Evolutionary conservation across 2,113 vertebrate species (phyloP).

Genomic region (Tricholaema leucomelas): DNA sequence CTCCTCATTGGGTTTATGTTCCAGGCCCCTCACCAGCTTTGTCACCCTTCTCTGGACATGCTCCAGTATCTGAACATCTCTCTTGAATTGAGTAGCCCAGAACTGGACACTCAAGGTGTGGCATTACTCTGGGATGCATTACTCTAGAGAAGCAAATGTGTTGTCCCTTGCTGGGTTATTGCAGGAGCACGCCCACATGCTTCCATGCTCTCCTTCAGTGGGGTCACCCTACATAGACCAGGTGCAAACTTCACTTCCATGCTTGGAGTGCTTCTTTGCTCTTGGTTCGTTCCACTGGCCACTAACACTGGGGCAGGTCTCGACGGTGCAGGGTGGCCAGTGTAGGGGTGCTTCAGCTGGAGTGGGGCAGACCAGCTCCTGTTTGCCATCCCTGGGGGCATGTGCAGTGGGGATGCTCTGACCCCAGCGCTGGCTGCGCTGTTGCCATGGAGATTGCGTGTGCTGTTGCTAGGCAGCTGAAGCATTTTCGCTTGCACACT

Average conservation of each 20-base stretch:
- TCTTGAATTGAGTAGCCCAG: too few relatives aligned
- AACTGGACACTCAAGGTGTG: too few relatives aligned
- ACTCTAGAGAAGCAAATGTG: background rate
- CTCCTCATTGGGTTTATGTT: too few relatives aligned
- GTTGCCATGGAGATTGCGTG: conserved; percentile 60
- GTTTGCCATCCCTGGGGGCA: background rate
- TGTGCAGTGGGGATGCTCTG: background rate
- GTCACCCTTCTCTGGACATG: too few relatives aligned
- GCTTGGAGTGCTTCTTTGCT: rapidly evolving
- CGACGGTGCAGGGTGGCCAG: rapidly evolving
- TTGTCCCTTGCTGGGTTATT: background rate
- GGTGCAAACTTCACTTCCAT: background rate
- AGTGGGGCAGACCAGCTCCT: rapidly evolving
- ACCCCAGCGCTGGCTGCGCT: background rate
- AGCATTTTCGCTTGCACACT: conserved; percentile 30
- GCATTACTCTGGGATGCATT: rapidly evolving
- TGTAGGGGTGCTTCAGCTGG: rapidly evolving
- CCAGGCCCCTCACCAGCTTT: too few relatives aligned
- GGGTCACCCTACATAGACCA: rapidly evolving
- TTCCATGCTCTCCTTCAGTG: rapidly evolving
- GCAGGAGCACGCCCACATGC: background rate
- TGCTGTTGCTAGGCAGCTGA: conserved; percentile 66
- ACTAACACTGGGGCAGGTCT: background rate
- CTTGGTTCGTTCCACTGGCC: rapidly evolving
- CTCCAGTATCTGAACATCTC: too few relatives aligned